phyloP scores from a whole-genome alignment of 2,888 invertebrate genomes.

The Nemotelus pantherinus region DNA sequence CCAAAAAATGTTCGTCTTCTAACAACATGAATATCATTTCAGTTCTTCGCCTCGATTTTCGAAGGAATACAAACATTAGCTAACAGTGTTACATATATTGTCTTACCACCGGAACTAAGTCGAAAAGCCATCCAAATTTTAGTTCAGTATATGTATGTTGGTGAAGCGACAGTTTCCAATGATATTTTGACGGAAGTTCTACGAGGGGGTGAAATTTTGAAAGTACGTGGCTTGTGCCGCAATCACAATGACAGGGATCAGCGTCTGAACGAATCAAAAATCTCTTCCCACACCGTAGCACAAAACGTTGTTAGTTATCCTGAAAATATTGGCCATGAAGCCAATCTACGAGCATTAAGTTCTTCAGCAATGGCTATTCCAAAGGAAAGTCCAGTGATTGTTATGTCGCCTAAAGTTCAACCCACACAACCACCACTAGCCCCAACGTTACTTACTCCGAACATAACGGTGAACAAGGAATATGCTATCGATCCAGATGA shows the following conservation, averaged over 20 bases:
- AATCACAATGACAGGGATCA: conserved; percentile 1
- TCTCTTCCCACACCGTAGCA: not conserved
- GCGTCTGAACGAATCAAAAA: conserved; percentile 5
- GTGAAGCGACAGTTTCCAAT: conserved; percentile 82
- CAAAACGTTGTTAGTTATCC: conserved; percentile 16
- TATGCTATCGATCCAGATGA: conserved; percentile 64
- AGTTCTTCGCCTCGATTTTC: conserved; percentile 64
- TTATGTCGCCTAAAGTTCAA: conserved; percentile 59
- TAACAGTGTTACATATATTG: conserved; percentile 72
- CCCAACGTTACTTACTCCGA: conserved; percentile 31
- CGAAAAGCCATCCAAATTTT: conserved; percentile 82
- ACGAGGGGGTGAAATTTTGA: conserved; percentile 82
- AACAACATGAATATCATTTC: not conserved
- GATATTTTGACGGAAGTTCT: conserved; percentile 83
- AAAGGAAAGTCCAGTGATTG: conserved; percentile 63
- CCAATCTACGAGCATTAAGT: conserved; percentile 48
- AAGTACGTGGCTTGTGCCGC: conserved; percentile 83
- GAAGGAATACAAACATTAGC: conserved; percentile 60
- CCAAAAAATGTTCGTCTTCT: no score
- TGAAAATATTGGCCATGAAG: conserved; percentile 53
- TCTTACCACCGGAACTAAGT: conserved; percentile 83
- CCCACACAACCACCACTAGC: conserved; percentile 45
- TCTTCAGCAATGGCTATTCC: conserved; percentile 56
- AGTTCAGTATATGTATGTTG: conserved; percentile 87
- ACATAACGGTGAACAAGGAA: conserved; percentile 61